These are phyloP conservation scores for Thaumatotibia leucotreta DNA, from an alignment of 1,140 invertebrate genomes.

Conservation along the genomic window DNA sequence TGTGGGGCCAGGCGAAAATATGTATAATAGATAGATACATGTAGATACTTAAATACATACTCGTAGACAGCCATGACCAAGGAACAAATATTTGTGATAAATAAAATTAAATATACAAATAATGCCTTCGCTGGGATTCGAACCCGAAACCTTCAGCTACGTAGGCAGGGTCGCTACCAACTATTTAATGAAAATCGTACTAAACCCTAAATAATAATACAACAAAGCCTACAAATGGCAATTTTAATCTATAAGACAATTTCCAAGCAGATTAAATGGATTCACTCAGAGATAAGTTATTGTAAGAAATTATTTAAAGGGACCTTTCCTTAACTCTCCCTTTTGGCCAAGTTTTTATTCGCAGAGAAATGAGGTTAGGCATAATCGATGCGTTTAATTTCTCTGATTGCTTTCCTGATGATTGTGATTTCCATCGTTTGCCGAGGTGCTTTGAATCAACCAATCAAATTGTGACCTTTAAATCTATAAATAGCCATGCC, in stretches of 20 bases:
- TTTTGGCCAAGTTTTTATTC: not conserved
- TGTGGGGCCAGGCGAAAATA: no score
- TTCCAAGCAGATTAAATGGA: not conserved
- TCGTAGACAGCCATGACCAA: no score
- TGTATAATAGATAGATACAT: no score
- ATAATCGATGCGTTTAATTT: constrained; percentile 12
- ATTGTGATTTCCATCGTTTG: not conserved
- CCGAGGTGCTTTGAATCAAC: not conserved
- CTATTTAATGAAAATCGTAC: no score
- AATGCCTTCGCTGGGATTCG: no score
- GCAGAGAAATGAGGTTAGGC: not conserved
- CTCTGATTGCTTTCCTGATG: not conserved
- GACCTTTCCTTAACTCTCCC: not conserved
- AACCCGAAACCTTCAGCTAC: no score
- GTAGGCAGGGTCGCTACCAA: no score
- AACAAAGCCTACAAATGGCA: not conserved
- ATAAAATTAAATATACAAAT: no score
- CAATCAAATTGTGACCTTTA: not conserved
- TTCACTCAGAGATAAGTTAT: not conserved
- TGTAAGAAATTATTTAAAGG: not conserved
- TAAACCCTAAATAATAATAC: not conserved
- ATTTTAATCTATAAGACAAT: not conserved
- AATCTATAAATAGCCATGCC: not conserved
- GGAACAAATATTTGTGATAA: no score
- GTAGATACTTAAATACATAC: no score